These are phyloP conservation scores for Hydrochoerus hydrochaeris DNA, from an alignment of 2,113 vertebrate species.

Conservation along the genomic window DNA sequence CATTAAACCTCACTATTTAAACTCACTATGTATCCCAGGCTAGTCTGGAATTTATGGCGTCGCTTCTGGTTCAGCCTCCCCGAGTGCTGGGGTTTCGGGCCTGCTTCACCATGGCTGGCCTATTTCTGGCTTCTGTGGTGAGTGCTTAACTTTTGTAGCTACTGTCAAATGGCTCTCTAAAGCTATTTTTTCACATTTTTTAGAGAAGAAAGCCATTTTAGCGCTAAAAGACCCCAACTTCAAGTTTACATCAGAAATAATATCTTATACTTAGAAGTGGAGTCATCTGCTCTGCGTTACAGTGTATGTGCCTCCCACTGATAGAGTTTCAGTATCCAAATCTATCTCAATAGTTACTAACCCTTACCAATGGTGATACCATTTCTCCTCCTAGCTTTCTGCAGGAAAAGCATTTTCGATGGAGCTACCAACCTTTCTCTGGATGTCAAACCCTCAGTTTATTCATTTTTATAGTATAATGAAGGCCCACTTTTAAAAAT, in stretches of 20 bases:
- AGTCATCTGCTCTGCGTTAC: not conserved
- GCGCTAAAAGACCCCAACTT: not conserved
- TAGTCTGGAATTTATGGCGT: not conserved
- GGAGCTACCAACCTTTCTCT: conserved; percentile 49
- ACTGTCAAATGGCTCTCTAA: not conserved
- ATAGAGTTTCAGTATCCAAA: not conserved
- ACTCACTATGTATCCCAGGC: not conserved
- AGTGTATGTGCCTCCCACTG: not conserved
- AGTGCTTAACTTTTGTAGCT: not conserved
- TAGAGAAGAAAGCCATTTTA: not conserved
- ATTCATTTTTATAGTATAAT: conserved; percentile 69
- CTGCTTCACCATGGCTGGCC: not conserved
- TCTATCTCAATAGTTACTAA: not conserved
- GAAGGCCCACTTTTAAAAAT: conserved; percentile 65
- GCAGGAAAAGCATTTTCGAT: conserved; percentile 37
- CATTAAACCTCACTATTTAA: not conserved
- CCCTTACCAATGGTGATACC: not conserved
- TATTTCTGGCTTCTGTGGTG: not conserved
- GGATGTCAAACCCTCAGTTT: conserved; percentile 38
- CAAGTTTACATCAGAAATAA: not conserved
- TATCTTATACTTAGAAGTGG: not conserved
- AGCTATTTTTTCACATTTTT: not conserved
- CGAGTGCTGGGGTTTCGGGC: not conserved
- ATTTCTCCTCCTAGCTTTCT: conserved; percentile 34
- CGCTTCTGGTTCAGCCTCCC: not conserved